These are phyloP conservation scores for Nipponacmea schrenckii DNA, from an alignment of 2,888 invertebrate genomes.

Conservation along the genomic window DNA sequence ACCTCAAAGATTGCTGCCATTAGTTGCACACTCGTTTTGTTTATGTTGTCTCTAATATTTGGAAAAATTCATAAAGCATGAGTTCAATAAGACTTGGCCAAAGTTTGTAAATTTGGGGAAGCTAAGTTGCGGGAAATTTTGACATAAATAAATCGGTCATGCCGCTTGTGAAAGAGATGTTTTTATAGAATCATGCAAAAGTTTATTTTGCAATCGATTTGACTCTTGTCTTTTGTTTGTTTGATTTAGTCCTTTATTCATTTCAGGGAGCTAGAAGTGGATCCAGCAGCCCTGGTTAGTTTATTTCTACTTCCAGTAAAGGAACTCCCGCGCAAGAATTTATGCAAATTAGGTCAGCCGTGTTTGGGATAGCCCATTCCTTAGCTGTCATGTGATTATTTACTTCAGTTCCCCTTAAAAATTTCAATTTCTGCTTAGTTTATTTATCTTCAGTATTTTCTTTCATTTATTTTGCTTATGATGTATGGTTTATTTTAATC, in stretches of 20 bases:
- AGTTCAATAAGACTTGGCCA: background rate
- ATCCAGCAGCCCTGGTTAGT: conserved; percentile 61
- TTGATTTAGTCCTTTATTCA: background rate
- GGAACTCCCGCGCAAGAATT: conserved; percentile 19
- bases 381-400: background rate
- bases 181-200: too few relatives aligned
- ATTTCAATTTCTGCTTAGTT: too few relatives aligned
- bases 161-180: conserved; percentile 16
- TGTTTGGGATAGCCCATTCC: conserved; percentile 21
- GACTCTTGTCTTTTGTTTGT: too few relatives aligned
- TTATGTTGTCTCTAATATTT: conserved; percentile 15
- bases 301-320: conserved; percentile 3
- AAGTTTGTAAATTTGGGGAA: background rate
- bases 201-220: too few relatives aligned
- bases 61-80: conserved; percentile 14
- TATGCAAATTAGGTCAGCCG: conserved; percentile 30
- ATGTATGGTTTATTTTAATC: too few relatives aligned
- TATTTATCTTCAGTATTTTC: too few relatives aligned
- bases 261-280: conserved; percentile 57
- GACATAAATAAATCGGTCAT: conserved; percentile 37
- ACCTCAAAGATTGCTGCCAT: conserved; percentile 23
- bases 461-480: too few relatives aligned
- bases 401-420: too few relatives aligned
- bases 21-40: conserved; percentile 27
- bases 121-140: conserved; percentile 19